Evolutionary conservation across 2,888 invertebrate genomes (phyloP).

Genomic region (Aphidoletes aphidimyza): DNA sequence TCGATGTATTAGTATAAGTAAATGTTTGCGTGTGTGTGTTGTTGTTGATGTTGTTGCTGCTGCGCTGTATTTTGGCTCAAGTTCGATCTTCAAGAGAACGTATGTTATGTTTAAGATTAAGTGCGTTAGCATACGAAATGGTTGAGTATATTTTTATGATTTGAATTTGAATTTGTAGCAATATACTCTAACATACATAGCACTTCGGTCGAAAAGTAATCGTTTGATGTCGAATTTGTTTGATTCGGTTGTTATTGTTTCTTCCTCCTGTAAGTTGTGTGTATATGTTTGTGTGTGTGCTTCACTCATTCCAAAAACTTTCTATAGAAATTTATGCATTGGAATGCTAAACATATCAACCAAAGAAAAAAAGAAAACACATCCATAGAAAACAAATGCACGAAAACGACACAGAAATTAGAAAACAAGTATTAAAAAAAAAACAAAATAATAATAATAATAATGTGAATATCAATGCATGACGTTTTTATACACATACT

Average conservation of each 20-base stretch:
- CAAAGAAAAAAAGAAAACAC: not conserved
- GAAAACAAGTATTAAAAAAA: not conserved
- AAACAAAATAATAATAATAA: not conserved
- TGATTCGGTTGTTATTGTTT: not conserved
- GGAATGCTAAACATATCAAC: not conserved
- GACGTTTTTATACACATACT: not conserved
- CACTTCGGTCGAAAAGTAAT: not conserved
- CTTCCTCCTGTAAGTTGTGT: not conserved
- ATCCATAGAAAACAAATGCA: not conserved
- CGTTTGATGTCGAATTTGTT: conserved; percentile 19
- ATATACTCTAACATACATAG: not conserved
- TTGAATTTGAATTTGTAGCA: conserved; percentile 42
- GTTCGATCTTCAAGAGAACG: not conserved
- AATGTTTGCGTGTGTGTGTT: not conserved
- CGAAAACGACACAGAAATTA: not conserved
- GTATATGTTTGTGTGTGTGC: not conserved
- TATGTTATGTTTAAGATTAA: not conserved
- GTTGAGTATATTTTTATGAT: conserved; percentile 11
- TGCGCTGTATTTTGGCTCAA: not conserved
- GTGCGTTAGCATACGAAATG: not conserved
- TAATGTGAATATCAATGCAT: conserved; percentile 8
- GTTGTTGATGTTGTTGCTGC: not conserved
- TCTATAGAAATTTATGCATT: conserved; percentile 13
- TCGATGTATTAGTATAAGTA: not conserved
- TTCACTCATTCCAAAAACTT: not conserved